Base-by-base conservation (phyloP, 2,888 invertebrate genomes). In the Parascotia fuliginaria region DNA sequence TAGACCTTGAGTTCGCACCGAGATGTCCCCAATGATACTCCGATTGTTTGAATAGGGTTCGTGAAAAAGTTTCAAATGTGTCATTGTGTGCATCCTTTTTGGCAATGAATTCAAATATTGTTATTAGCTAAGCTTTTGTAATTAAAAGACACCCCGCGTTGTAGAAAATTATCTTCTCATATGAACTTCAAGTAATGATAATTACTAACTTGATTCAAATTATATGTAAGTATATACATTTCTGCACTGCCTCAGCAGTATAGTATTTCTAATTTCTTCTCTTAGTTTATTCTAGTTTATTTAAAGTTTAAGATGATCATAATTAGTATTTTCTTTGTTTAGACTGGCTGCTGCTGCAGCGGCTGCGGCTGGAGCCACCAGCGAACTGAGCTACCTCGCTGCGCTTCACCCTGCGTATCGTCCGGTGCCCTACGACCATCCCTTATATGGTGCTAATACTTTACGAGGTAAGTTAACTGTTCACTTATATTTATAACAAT, bases 381-480 rank as follows among this genome's bases (percentile, higher is more conserved):
- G 90, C 27, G 92, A 92, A 86, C 93, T 87, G 57, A 92, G 87
- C 74, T 93, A 92, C 79, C 85, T 92, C 42, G 93, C 92, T 24
- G 92, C 92, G 0, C 83, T 92, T 9, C 92, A 92, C 55, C 92
- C 92, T 9, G 93, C 94, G 14, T 94, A 94, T 79, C 93, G 94
- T 43, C 93, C 94, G 2, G 94, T 94, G 32, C 93, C 94, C 7
- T 93, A 94, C 65, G 94, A 94, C 77, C 94, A 94, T 71, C 90
- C 94, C 39, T 69, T 92, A 1, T 92, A 92, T 51, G 91, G 92
- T n/a, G 90, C 92, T 48, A 92, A 92, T 56, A 91, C 92, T 29
- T 74, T 93, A 64, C 73, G 92, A 87, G 92, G 92, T 91, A 82
- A 71, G 83, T 64, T n/a, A n/a, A n/a, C n/a, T n/a, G n/a, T n/a